Conservation (phyloP, 2,113 vertebrate genomes). For the Cranoglanis bouderius region DNA sequence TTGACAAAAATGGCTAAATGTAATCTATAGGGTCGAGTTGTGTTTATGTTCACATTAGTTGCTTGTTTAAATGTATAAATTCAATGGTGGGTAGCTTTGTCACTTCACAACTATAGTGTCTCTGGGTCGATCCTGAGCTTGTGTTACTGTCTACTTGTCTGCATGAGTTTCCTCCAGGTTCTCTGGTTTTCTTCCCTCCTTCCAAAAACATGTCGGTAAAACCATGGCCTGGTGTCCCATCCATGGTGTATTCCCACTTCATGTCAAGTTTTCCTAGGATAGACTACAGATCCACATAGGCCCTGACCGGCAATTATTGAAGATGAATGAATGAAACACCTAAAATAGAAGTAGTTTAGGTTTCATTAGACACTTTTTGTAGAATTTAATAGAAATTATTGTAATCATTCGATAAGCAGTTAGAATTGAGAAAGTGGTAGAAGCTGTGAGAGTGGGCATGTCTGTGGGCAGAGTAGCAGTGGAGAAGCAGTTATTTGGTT, state of each 20-base stretch:
- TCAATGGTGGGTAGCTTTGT: neutral
- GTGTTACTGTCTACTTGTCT: neutral
- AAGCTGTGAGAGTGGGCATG: neutral
- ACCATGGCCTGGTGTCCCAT: neutral
- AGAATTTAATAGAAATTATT: neutral
- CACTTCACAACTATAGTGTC: neutral
- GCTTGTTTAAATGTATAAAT: neutral
- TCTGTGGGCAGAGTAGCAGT: neutral
- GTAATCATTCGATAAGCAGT: neutral
- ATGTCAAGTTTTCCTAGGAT: neutral
- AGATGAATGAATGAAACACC: neutral
- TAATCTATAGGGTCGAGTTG: neutral
- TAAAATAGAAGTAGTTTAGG: neutral
- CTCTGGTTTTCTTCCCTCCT: neutral
- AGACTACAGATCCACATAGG: neutral
- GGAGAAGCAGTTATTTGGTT: neutral
- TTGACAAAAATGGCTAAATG: neutral
- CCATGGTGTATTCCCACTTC: neutral
- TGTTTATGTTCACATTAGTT: neutral
- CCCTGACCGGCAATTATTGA: neutral
- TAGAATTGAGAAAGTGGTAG: neutral
- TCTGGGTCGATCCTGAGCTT: neutral
- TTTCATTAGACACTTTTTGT: neutral
- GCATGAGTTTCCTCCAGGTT: neutral
- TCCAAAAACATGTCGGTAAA: neutral